Percentiles rank a stretch among this genome's conserved stretches.
phyloP scores from a whole-genome alignment of 1,140 invertebrate species.

The Brachionus calyciflorus region DNA sequence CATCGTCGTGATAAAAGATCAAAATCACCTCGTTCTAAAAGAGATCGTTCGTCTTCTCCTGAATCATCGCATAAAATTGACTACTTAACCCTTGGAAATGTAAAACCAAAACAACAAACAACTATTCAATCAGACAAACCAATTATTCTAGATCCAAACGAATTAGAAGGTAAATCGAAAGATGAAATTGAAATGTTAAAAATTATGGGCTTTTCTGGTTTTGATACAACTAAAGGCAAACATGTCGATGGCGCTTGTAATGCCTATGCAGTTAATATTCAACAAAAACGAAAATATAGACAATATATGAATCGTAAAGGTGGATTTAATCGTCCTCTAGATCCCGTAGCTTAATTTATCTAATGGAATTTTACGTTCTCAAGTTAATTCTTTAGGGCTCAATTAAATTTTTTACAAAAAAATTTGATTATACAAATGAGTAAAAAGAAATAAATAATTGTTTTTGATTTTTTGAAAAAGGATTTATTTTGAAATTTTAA shows the following conservation, averaged over 20 bases:
- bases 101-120: not conserved
- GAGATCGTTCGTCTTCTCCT: not conserved
- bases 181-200: slow-evolving; percentile 95
- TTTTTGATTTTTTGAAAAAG: too few relatives aligned
- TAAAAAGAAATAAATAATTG: too few relatives aligned
- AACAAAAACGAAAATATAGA: slow-evolving; percentile 86
- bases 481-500: too few relatives aligned
- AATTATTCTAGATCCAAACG: slow-evolving; percentile 22
- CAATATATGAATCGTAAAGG: slow-evolving; percentile 99
- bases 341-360: slow-evolving; percentile 58
- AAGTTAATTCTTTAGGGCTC: not conserved
- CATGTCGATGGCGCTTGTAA: slow-evolving; percentile 85
- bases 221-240: slow-evolving; percentile 86
- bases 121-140: not conserved
- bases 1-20: slow-evolving; percentile 20
- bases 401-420: slow-evolving; percentile 2
- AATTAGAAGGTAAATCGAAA: slow-evolving; percentile 60
- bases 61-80: not conserved
- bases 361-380: not conserved
- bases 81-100: slow-evolving; percentile 15
- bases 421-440: too few relatives aligned
- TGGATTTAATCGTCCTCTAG: slow-evolving; percentile 94
- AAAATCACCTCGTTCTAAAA: not conserved
- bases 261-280: slow-evolving; percentile 84
- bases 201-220: slow-evolving; percentile 90